Evolutionary conservation across 1,140 invertebrate species (phyloP), one percentile per base, ranked within the genome.

Genomic region (Nebria ingens): DNA sequence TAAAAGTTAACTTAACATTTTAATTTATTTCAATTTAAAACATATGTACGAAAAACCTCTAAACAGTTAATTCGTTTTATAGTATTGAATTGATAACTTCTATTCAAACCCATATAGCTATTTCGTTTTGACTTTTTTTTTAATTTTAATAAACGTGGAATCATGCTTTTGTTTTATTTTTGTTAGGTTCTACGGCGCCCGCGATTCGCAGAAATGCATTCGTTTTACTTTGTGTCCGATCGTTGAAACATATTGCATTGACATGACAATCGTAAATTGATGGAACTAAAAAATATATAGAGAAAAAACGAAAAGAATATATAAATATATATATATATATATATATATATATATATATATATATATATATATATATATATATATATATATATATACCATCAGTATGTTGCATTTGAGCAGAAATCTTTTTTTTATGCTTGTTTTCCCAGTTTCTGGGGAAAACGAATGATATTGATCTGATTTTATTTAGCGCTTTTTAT

Each of bases 191-290:
- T 21, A 17, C 13, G 23, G 13, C 20, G 9, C n/a, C 20, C 2
- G 2, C 29, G 21, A 53, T 34, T 6, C 25, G 2, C 13, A 52
- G 51, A 22, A 21, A 50, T 20, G 45, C 15, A 19, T 50, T 17
- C 20, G 2, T 50, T 50, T 50, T 17, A 29, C 25, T 29, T 29
- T 29, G 25, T 13, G n/a, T n/a, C n/a, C n/a, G n/a, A n/a, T n/a
- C 25, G 4, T 17, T 17, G 40, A 9, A 45, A 45, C 40, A 45
- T 45, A 45, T 45, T 45, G 40, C 40, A 45, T 17, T 45, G 40
- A 45, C 40, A 45, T 45, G 40, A 45, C 40, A 45, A 45, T 45
- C 40, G 40, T 45, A 45, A 45, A 45, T 22, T 55, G 42, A 22
- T 17, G 15, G 40, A 49, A 53, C 40, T 56, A 9, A 3, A 23